Conservation (phyloP, 2,888 invertebrate species). For the Agonum fuliginosum region DNA sequence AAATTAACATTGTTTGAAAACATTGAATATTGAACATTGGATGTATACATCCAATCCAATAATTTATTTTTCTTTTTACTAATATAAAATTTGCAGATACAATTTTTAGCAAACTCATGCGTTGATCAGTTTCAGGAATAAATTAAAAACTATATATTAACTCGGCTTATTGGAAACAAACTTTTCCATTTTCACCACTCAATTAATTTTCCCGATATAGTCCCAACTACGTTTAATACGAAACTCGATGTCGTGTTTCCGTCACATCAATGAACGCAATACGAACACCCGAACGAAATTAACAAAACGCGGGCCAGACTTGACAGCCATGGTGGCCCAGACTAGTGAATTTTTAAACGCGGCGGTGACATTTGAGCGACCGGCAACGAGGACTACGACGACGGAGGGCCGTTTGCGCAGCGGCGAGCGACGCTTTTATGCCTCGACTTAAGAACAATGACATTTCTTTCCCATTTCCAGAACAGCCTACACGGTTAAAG, state of each 20-base stretch:
- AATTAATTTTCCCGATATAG: slow-evolving; percentile 14
- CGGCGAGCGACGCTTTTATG: neutral
- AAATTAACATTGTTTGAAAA: too few species aligned
- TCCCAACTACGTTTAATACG: slow-evolving; percentile 21
- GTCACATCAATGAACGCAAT: slow-evolving; percentile 18
- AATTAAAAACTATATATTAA: neutral
- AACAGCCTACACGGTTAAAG: slow-evolving; percentile 26
- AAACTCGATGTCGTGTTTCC: slow-evolving; percentile 13
- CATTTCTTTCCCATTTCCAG: slow-evolving; percentile 50
- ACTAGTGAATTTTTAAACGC: slow-evolving; percentile 30
- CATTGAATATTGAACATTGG: too few species aligned
- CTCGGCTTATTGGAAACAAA: neutral
- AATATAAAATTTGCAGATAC: too few species aligned
- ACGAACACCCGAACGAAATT: slow-evolving; percentile 15
- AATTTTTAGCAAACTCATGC: too few species aligned
- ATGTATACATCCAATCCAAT: too few species aligned
- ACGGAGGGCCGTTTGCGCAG: neutral
- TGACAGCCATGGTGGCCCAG: neutral
- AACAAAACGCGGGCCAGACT: neutral
- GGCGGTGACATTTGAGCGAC: slow-evolving; percentile 36
- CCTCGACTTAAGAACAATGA: slow-evolving; percentile 51
- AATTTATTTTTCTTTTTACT: too few species aligned
- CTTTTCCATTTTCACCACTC: slow-evolving; percentile 6
- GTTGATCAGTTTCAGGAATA: neutral
- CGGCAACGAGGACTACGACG: neutral